Percentiles rank a stretch among this genome's conserved stretches.
These are phyloP conservation scores for Lagria hirta DNA, from an alignment of 2,888 invertebrate genomes.

Conservation along the genomic window DNA sequence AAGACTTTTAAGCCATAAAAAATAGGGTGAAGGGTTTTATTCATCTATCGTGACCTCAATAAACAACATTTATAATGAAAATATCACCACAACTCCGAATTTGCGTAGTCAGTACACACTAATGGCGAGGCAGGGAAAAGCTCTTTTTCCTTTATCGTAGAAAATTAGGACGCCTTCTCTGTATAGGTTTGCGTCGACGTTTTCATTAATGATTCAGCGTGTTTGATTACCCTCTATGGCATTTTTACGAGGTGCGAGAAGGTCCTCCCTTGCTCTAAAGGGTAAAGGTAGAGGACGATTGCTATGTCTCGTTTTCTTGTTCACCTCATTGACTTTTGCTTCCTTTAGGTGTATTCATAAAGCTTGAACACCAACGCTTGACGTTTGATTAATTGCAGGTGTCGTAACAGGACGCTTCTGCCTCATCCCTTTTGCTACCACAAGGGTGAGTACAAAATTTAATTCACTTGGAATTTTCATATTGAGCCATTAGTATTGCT, in stretches of 20 bases:
- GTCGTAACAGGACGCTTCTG: constrained; percentile 28
- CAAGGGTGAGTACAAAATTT: constrained; percentile 35
- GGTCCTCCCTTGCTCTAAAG: constrained; percentile 20
- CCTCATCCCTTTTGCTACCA: constrained; percentile 25
- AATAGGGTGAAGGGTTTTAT: too few relatives aligned
- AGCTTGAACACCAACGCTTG: constrained; percentile 22
- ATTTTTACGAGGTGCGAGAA: constrained; percentile 29
- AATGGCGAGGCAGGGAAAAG: too few relatives aligned
- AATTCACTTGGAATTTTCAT: too few relatives aligned
- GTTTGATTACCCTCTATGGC: constrained; percentile 26
- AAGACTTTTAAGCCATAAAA: too few relatives aligned
- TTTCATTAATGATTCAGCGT: constrained; percentile 27
- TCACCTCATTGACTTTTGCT: constrained; percentile 1
- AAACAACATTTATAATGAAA: too few relatives aligned
- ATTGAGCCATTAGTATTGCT: too few relatives aligned
- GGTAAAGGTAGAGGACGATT: constrained; percentile 13
- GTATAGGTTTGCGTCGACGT: too few relatives aligned
- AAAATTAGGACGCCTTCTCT: too few relatives aligned
- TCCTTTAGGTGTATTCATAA: constrained; percentile 24
- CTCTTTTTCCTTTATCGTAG: too few relatives aligned
- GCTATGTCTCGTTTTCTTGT: constrained; percentile 6
- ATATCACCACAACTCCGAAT: too few relatives aligned
- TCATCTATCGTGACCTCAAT: too few relatives aligned
- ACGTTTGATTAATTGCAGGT: constrained; percentile 34
- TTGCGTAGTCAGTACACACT: too few relatives aligned